Percentiles rank a stretch among this genome's conserved stretches.
These are phyloP conservation scores for Selenia dentaria DNA, from an alignment of 2,888 invertebrate species.

Conservation along the genomic window DNA sequence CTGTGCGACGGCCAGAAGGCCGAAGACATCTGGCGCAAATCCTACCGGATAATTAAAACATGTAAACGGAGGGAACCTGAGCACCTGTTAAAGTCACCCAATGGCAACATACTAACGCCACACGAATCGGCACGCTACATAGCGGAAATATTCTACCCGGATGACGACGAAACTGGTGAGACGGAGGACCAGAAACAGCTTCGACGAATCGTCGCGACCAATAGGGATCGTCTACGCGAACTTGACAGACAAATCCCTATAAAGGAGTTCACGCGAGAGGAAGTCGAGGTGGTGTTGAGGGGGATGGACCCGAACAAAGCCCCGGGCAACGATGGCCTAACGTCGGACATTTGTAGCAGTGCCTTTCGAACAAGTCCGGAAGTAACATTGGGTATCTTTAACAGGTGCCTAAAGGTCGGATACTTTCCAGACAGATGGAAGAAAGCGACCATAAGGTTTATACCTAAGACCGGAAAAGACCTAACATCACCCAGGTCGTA, in stretches of 20 bases:
- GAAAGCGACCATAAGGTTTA: background rate
- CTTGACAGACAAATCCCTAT: no score
- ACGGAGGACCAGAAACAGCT: background rate
- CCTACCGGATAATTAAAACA: background rate
- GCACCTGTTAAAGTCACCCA: no score
- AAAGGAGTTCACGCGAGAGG: background rate
- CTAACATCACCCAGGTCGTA: no score
- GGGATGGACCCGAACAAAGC: background rate
- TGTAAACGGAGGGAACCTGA: background rate
- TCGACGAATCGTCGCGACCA: background rate
- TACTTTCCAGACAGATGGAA: background rate
- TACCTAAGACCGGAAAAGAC: background rate
- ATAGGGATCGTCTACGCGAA: background rate
- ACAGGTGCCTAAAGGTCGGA: background rate
- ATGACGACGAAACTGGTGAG: no score
- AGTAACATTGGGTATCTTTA: background rate
- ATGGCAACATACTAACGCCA: no score
- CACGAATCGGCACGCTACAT: no score
- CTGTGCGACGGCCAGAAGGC: background rate
- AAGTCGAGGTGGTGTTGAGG: background rate
- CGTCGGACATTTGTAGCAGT: constrained; percentile 9
- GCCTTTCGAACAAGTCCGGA: no score
- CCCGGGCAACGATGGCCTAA: background rate
- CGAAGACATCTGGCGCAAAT: background rate
- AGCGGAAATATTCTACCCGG: no score